These are phyloP conservation scores for Epinotia bilunana DNA, from an alignment of 2,888 invertebrate genomes.

Conservation along the genomic window DNA sequence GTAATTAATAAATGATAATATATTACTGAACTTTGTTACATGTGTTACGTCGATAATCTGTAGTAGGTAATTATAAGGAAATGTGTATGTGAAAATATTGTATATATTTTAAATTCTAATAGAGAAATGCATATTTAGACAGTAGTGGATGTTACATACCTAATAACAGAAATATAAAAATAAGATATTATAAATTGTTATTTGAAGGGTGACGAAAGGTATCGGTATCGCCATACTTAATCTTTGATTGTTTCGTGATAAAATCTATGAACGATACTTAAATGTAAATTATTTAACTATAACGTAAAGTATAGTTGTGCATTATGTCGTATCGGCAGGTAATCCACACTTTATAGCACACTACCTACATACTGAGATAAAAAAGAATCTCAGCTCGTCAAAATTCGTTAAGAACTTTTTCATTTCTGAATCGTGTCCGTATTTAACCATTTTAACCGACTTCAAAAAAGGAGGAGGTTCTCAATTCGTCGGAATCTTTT, in stretches of 20 bases:
- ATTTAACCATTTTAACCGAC: too few relatives aligned
- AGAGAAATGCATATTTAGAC: constrained; percentile 1
- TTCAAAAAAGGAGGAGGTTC: too few relatives aligned
- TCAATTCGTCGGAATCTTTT: too few relatives aligned
- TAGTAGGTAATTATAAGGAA: background rate
- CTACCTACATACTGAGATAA: too few relatives aligned
- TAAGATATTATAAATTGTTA: background rate
- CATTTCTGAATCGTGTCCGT: too few relatives aligned
- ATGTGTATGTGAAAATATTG: constrained; percentile 25
- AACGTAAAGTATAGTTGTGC: too few relatives aligned
- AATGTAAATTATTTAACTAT: background rate
- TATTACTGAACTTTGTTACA: too few relatives aligned
- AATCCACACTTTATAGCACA: too few relatives aligned
- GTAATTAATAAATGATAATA: too few relatives aligned
- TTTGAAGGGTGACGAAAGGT: background rate
- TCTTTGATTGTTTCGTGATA: background rate
- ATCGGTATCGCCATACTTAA: background rate
- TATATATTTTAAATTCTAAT: constrained; percentile 17
- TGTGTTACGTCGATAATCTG: background rate
- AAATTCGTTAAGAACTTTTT: too few relatives aligned
- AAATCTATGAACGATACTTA: background rate
- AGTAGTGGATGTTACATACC: background rate
- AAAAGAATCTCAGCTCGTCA: too few relatives aligned
- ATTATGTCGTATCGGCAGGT: too few relatives aligned
- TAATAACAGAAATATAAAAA: background rate